phyloP scores from a whole-genome alignment of 2,888 invertebrate species.

The Spilarctia lutea region DNA sequence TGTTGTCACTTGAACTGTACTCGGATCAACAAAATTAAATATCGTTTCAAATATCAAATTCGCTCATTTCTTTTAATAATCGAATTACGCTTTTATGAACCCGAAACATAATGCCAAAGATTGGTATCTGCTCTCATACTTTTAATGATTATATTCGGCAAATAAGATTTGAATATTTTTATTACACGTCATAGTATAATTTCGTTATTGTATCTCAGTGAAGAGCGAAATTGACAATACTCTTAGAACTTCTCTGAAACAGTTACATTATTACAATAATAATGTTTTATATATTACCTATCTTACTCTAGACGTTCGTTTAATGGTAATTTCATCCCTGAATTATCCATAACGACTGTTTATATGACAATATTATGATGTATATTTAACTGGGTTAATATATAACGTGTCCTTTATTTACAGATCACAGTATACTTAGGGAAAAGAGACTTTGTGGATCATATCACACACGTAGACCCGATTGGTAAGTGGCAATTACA shows the following conservation, averaged over 20 bases:
- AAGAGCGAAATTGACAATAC: not conserved
- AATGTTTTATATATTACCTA: constrained; percentile 9
- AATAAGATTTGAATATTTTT: not conserved
- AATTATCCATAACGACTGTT: not conserved
- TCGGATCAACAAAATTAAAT: not conserved
- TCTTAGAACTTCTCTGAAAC: not conserved
- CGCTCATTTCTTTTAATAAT: not conserved
- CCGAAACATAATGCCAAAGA: not conserved
- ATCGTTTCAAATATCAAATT: not conserved
- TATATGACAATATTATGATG: constrained; percentile 6
- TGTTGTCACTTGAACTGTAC: not conserved
- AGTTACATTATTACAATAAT: constrained; percentile 8
- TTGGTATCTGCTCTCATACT: not conserved
- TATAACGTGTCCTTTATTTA: constrained; percentile 56
- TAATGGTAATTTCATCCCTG: constrained; percentile 5
- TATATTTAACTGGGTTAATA: not conserved
- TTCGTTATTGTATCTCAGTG: not conserved
- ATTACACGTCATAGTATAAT: not conserved
- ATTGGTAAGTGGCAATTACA: constrained; percentile 88
- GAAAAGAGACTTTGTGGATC: constrained; percentile 97
- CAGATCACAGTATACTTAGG: constrained; percentile 96
- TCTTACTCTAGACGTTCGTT: constrained; percentile 1
- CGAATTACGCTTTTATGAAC: not conserved
- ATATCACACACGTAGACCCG: constrained; percentile 96
- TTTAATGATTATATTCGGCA: not conserved